Evolutionary conservation across 2,113 vertebrate species (phyloP), one percentile per base, ranked within the genome.

Genomic region (Ursus arctos): DNA sequence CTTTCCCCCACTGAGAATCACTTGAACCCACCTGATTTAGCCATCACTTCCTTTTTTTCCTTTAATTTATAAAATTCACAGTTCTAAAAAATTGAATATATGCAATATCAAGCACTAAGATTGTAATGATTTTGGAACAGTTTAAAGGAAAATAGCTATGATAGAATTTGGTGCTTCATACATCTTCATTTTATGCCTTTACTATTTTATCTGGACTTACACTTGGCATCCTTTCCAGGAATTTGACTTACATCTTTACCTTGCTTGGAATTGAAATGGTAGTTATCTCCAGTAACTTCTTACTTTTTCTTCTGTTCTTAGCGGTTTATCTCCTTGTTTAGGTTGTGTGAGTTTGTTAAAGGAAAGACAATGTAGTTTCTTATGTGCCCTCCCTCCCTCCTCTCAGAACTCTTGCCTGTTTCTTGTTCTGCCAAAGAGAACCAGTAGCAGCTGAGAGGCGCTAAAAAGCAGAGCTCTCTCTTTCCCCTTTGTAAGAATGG

Each of bases 111-210:
- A 7, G 43, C 53, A 84, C 7, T 40, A n/a, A 95, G 49, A 67
- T 8, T 84, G 3, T 72, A 74, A 83, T 82, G 91, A 26, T 79
- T 76, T 98, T 94, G 55, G 15, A 93, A 36, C 67, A 9, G 31
- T 91, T 95, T 85, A 77, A 92, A 74, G 43, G 90, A 80, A 92
- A 97, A 61, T 67, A 36, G 19, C 43, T 74, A 83, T 88, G 36
- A 22, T 57, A 87, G 19, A 98, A 26, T 92, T 63, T 69, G 49
- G 33, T 74, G 49, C 55, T n/a, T 74, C 33, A 36, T n/a, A 28
- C 28, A 24, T 57, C 24, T 67, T 53, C 13, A 7, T 0, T 9
- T 81, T 72, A 85, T 63, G 22, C 43, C 6, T 79, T 87, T 33
- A 51, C 15, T 55, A 0, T 51, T 93, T 86, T 47, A 67, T 57